Conservation (phyloP, 2,888 invertebrate species). For the Parnassius glacialis region DNA sequence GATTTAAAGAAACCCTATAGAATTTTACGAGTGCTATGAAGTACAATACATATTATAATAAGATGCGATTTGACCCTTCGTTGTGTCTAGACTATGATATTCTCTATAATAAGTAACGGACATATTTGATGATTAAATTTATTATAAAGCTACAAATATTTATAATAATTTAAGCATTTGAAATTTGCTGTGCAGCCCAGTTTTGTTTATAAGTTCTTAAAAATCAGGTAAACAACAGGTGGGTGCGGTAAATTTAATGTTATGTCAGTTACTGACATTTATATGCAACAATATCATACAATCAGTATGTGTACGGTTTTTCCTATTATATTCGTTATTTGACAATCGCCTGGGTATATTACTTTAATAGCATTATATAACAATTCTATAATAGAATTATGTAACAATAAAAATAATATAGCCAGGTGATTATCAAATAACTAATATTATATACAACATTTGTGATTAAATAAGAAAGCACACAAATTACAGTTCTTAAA, state of each 20-base stretch:
- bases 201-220: conserved; percentile 20
- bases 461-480: too few species aligned
- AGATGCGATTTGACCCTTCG: neutral
- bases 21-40: too few species aligned
- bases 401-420: too few species aligned
- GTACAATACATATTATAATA: neutral
- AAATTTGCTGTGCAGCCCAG: conserved; percentile 23
- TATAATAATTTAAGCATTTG: conserved; percentile 18
- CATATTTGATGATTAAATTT: conserved; percentile 15
- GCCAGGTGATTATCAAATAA: too few species aligned
- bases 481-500: too few species aligned
- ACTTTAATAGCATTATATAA: too few species aligned
- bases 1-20: too few species aligned
- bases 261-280: conserved; percentile 6
- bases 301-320: too few species aligned
- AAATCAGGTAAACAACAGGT: conserved; percentile 39
- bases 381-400: too few species aligned
- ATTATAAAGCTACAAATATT: conserved; percentile 14
- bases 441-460: too few species aligned
- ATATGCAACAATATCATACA: conserved; percentile 17
- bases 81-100: neutral
- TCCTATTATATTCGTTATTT: too few species aligned
- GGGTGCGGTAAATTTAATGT: conserved; percentile 30
- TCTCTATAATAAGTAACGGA: conserved; percentile 6
- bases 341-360: too few species aligned